Conservation (phyloP, 2,113 vertebrate species). For the Rhinichthys klamathensis region DNA sequence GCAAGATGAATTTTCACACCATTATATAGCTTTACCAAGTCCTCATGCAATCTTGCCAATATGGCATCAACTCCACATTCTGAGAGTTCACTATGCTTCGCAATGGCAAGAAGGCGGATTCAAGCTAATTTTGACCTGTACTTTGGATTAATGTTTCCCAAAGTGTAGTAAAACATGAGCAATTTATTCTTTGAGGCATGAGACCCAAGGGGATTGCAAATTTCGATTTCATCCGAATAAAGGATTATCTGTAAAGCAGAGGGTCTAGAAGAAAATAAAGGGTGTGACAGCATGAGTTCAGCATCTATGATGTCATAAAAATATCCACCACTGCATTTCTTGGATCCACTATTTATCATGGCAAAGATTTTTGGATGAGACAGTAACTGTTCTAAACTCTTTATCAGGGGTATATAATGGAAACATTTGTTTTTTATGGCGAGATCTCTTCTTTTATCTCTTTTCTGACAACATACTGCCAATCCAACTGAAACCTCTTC, state of each 20-base stretch:
- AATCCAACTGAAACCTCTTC: slow-evolving; percentile 14
- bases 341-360: not conserved
- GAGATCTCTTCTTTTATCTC: not conserved
- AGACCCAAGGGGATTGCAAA: slow-evolving; percentile 52
- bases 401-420: slow-evolving; percentile 26
- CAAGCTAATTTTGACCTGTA: slow-evolving; percentile 20
- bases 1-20: slow-evolving; percentile 42
- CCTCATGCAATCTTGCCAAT: slow-evolving; percentile 33
- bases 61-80: slow-evolving; percentile 45
- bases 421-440: slow-evolving; percentile 22
- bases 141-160: slow-evolving; percentile 53
- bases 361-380: slow-evolving; percentile 26
- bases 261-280: slow-evolving; percentile 44
- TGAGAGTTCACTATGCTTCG: slow-evolving; percentile 36
- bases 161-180: slow-evolving; percentile 51
- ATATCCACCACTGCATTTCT: slow-evolving; percentile 44
- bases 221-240: slow-evolving; percentile 47
- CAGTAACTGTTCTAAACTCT: slow-evolving; percentile 37
- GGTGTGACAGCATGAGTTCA: slow-evolving; percentile 35
- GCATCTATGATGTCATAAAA: slow-evolving; percentile 43
- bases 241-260: slow-evolving; percentile 49
- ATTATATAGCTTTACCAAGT: slow-evolving; percentile 24
- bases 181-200: slow-evolving; percentile 51
- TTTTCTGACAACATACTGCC: not conserved
- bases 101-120: slow-evolving; percentile 35